Percentiles rank a stretch among this genome's conserved stretches.
Evolutionary conservation across 1,140 invertebrate genomes (phyloP).

Genomic region (Campodea augens): DNA sequence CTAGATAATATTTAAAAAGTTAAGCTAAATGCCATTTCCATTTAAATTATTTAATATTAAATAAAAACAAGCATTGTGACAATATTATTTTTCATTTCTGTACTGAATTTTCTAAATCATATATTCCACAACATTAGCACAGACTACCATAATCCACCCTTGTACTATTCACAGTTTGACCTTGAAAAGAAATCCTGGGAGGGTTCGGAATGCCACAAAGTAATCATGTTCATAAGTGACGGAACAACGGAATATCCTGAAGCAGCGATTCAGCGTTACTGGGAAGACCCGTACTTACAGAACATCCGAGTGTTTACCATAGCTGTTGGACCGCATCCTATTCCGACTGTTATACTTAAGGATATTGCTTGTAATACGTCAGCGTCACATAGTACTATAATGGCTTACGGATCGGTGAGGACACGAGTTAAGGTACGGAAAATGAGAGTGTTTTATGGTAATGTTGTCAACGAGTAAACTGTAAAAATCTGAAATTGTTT

Average conservation of each 20-base stretch:
- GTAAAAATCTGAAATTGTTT: too few relatives aligned
- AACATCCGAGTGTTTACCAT: slow-evolving; percentile 22
- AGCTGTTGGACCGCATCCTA: slow-evolving; percentile 24
- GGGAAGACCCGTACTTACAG: slow-evolving; percentile 15
- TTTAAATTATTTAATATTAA: too few relatives aligned
- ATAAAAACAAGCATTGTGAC: too few relatives aligned
- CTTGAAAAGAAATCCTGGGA: slow-evolving; percentile 12
- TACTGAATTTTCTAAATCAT: too few relatives aligned
- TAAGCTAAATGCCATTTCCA: too few relatives aligned
- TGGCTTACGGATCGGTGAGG: slow-evolving; percentile 29
- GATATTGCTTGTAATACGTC: slow-evolving; percentile 20
- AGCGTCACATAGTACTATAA: slow-evolving; percentile 30
- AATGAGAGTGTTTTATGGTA: too few relatives aligned
- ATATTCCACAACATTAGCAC: too few relatives aligned
- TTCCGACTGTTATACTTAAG: slow-evolving; percentile 23
- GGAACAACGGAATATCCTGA: slow-evolving; percentile 37
- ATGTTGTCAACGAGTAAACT: too few relatives aligned
- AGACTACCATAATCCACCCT: too few relatives aligned
- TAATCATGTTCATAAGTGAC: slow-evolving; percentile 41
- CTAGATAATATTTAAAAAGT: too few relatives aligned
- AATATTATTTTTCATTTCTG: too few relatives aligned
- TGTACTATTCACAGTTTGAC: slow-evolving; percentile 16
- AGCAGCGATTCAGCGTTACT: slow-evolving; percentile 30
- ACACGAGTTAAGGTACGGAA: slow-evolving; percentile 28
- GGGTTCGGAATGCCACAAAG: slow-evolving; percentile 32